Conservation (phyloP, 2,888 invertebrate genomes). For the Drosophila nr. perissopoda region DNA sequence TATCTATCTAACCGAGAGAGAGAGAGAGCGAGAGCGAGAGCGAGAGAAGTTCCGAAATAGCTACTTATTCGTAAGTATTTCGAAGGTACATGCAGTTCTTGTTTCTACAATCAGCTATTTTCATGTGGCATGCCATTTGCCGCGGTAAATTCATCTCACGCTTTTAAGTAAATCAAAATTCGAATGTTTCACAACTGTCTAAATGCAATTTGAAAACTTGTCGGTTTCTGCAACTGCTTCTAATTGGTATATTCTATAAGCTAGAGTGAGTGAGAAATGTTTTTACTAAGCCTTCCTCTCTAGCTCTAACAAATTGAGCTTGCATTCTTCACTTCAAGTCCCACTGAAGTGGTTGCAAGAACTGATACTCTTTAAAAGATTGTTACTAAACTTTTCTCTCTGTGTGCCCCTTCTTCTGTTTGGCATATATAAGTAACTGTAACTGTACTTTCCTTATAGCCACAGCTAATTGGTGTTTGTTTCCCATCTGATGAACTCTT, state of each 20-base stretch:
- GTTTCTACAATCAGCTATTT: neutral
- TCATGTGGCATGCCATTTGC: neutral
- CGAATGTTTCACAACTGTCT: neutral
- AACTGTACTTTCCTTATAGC: conserved; percentile 1
- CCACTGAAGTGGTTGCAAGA: no score
- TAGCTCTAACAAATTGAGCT: neutral
- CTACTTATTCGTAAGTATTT: neutral
- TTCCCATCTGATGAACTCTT: neutral
- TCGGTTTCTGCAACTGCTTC: neutral
- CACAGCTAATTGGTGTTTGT: conserved; percentile 16
- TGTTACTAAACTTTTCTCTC: neutral
- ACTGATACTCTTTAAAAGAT: neutral
- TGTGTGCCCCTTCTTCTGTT: neutral
- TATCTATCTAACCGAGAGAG: neutral
- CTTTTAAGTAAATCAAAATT: neutral
- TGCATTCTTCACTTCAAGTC: neutral
- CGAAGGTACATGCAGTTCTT: neutral
- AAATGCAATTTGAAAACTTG: neutral
- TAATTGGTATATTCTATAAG: neutral
- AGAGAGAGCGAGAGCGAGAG: neutral
- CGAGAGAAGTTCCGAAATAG: neutral
- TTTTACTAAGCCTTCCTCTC: neutral
- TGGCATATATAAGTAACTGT: neutral
- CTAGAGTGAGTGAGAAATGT: neutral
- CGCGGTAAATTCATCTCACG: neutral